Percentiles rank a stretch among this genome's conserved stretches.
phyloP scores from a whole-genome alignment of 2,888 invertebrate genomes.

The Macaria liturata region DNA sequence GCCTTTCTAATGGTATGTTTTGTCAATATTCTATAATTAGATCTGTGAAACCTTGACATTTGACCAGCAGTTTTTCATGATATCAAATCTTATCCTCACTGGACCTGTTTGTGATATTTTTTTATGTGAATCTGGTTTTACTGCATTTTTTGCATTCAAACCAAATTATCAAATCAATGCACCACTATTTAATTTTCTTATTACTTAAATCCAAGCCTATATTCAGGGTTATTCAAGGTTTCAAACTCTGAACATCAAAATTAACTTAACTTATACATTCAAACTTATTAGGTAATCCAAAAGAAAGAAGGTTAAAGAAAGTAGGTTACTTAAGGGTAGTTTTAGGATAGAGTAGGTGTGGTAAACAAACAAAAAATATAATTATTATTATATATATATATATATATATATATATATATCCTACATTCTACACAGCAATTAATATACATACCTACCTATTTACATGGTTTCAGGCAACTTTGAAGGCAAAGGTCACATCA shows the following conservation, averaged over 20 bases:
- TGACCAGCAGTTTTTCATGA: background rate
- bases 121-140: background rate
- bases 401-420: too few relatives aligned
- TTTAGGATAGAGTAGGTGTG: too few relatives aligned
- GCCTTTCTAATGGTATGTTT: slow-evolving; percentile 90
- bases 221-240: too few relatives aligned
- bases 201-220: too few relatives aligned
- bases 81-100: background rate
- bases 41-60: slow-evolving; percentile 14
- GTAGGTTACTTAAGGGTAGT: too few relatives aligned
- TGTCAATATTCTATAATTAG: slow-evolving; percentile 5
- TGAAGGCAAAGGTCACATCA: slow-evolving; percentile 83
- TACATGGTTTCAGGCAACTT: slow-evolving; percentile 83
- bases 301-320: too few relatives aligned
- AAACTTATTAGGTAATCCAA: too few relatives aligned
- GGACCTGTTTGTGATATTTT: background rate
- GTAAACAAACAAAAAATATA: too few relatives aligned
- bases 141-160: background rate
- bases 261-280: too few relatives aligned
- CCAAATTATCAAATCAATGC: background rate
- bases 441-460: background rate
- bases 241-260: too few relatives aligned
- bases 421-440: background rate
- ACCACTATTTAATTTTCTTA: too few relatives aligned
- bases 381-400: too few relatives aligned